A percentile compares a stretch with the other conserved stretches of the same genome.
Conservation (phyloP, 2,888 invertebrate species). For the Alloscopus bannaensis region DNA sequence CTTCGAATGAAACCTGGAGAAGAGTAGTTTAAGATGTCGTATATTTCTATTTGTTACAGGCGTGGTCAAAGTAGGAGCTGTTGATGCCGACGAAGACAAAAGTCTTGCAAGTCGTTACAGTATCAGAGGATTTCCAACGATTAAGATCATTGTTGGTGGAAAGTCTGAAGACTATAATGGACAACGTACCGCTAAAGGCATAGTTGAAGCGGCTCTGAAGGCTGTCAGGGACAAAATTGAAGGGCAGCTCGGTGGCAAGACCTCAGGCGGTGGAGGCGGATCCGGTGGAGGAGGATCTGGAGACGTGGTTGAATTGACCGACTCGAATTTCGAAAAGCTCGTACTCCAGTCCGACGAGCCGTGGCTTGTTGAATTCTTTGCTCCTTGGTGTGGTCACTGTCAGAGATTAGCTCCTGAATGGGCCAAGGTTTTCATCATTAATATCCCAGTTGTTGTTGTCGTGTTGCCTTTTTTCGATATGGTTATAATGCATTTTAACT, state of each 20-base stretch:
- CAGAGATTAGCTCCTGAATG: slow-evolving; percentile 97
- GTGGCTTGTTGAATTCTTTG: slow-evolving; percentile 99
- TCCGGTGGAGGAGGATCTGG: slow-evolving; percentile 71
- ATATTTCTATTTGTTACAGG: slow-evolving; percentile 79
- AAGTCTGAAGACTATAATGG: slow-evolving; percentile 93
- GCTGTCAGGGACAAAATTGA: slow-evolving; percentile 86
- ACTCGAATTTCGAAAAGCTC: slow-evolving; percentile 94
- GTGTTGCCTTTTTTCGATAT: too few species aligned
- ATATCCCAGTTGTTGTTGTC: too few species aligned
- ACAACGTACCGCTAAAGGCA: slow-evolving; percentile 87
- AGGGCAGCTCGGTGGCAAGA: slow-evolving; percentile 81
- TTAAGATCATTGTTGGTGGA: slow-evolving; percentile 93
- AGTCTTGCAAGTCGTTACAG: slow-evolving; percentile 87
- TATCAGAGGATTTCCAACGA: slow-evolving; percentile 94
- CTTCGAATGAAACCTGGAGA: neutral
- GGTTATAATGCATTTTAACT: too few species aligned
- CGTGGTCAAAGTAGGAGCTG: slow-evolving; percentile 93
- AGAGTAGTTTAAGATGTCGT: neutral
- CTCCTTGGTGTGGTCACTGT: slow-evolving; percentile 94
- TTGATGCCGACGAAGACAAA: slow-evolving; percentile 93
- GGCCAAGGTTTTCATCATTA: slow-evolving; percentile 84
- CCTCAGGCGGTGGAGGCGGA: slow-evolving; percentile 49
- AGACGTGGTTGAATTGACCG: slow-evolving; percentile 94
- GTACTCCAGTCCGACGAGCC: slow-evolving; percentile 95
- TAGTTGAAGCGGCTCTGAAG: slow-evolving; percentile 90